A percentile compares a stretch with the other conserved stretches of the same genome.
These are phyloP conservation scores for Calliopum simillimum DNA, from an alignment of 2,888 invertebrate species.

Conservation along the genomic window DNA sequence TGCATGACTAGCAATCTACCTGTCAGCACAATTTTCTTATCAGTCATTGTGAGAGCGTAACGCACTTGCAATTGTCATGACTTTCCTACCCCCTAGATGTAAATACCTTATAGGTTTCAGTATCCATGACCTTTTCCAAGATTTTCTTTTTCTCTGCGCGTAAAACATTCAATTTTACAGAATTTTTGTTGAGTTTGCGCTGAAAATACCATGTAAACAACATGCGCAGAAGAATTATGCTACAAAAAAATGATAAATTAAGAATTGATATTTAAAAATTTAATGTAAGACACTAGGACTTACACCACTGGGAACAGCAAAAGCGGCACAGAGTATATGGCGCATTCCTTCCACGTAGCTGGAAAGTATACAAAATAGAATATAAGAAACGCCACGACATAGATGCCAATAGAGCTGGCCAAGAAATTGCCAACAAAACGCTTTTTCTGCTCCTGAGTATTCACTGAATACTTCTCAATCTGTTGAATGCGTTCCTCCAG, in stretches of 20 bases:
- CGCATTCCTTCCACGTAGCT: constrained; percentile 77
- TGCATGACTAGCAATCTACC: too few species aligned
- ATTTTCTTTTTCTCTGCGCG: constrained; percentile 87
- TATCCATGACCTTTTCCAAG: constrained; percentile 96
- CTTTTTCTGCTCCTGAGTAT: constrained; percentile 84
- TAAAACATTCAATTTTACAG: constrained; percentile 77
- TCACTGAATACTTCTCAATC: constrained; percentile 83
- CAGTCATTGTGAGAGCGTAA: too few species aligned
- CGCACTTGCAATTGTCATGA: background rate
- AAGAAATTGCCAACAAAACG: constrained; percentile 83
- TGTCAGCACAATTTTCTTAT: too few species aligned
- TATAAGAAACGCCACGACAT: constrained; percentile 77
- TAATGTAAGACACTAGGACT: constrained; percentile 67
- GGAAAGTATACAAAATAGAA: constrained; percentile 87
- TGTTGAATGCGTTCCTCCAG: constrained; percentile 83
- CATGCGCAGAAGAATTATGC: constrained; percentile 82
- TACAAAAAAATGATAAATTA: constrained; percentile 64
- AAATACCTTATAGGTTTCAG: constrained; percentile 91
- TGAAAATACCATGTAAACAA: constrained; percentile 90
- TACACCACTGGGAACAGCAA: constrained; percentile 86
- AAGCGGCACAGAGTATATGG: constrained; percentile 83
- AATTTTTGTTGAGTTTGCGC: constrained; percentile 82
- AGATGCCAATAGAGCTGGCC: constrained; percentile 76
- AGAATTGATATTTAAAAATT: background rate
- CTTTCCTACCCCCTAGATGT: background rate